Conservation (phyloP, 2,888 invertebrate genomes). For the Caenorhabditis sp. region DNA sequence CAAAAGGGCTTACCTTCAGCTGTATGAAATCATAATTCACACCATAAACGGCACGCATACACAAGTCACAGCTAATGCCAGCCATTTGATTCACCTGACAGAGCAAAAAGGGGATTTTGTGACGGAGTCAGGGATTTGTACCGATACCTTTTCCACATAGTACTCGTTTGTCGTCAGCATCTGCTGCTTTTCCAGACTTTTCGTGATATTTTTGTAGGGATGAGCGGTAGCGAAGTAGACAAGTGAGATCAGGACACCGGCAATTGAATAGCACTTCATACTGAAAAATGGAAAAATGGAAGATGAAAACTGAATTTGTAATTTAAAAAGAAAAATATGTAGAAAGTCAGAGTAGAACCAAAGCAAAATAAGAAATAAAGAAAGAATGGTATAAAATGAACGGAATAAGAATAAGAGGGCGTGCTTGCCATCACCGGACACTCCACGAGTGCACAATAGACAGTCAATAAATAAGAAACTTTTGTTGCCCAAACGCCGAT, state of each 20-base stretch:
- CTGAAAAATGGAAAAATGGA: conserved; percentile 5
- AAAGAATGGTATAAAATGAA: conserved; percentile 1
- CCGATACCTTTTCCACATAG: conserved; percentile 58
- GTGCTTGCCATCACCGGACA: conserved; percentile 36
- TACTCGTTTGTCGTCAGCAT: conserved; percentile 56
- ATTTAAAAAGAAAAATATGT: neutral
- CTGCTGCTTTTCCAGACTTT: conserved; percentile 39
- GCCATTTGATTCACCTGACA: conserved; percentile 70
- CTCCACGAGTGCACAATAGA: conserved; percentile 57
- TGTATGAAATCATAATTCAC: conserved; percentile 74
- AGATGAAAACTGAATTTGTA: too few relatives aligned
- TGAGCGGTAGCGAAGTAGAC: conserved; percentile 17
- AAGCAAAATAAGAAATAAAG: neutral
- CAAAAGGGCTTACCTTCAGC: conserved; percentile 68
- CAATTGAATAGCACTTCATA: conserved; percentile 23
- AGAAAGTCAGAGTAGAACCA: neutral
- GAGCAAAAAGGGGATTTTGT: conserved; percentile 23
- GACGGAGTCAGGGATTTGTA: conserved; percentile 16
- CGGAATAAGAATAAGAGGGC: conserved; percentile 3
- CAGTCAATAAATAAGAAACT: conserved; percentile 52
- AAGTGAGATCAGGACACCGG: conserved; percentile 36
- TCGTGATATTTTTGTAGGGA: conserved; percentile 21
- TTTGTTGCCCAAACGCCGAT: conserved; percentile 37
- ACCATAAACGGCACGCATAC: conserved; percentile 73
- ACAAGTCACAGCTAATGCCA: conserved; percentile 74